Conservation (phyloP, 1,140 invertebrate species). For the Drosophila kanapiae region DNA sequence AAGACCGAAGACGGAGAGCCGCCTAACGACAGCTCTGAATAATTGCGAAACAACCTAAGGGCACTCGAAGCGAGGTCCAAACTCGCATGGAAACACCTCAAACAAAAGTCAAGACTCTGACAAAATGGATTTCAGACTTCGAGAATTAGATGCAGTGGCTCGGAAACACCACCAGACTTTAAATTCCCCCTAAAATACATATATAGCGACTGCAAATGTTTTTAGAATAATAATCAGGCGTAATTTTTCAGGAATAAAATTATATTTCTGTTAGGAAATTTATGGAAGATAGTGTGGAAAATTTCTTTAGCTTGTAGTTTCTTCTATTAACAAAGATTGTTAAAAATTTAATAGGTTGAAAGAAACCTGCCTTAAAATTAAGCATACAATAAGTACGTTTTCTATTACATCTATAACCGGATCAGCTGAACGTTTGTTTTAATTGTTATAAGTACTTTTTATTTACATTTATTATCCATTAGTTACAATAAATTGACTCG, state of each 20-base stretch:
- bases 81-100: constrained; percentile 46
- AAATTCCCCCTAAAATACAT: background rate
- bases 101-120: constrained; percentile 15
- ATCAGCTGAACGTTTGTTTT: no score
- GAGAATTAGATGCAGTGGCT: constrained; percentile 20
- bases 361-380: background rate
- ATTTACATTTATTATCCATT: background rate
- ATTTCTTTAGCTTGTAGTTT: background rate
- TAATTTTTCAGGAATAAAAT: background rate
- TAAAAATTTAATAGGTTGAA: background rate
- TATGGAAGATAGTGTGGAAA: background rate
- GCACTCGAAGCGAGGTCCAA: constrained; percentile 61
- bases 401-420: background rate
- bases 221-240: background rate
- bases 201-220: background rate
- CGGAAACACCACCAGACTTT: background rate
- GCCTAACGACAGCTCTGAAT: constrained; percentile 43
- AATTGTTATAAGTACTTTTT: background rate
- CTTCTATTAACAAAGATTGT: background rate
- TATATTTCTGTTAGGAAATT: background rate
- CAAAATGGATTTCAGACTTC: constrained; percentile 22
- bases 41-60: constrained; percentile 73
- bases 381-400: background rate
- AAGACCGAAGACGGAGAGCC: constrained; percentile 7
- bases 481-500: background rate